Evolutionary conservation across 2,888 invertebrate species (phyloP), one percentile per base, ranked within the genome.

Genomic region (Ernsta delagoae): DNA sequence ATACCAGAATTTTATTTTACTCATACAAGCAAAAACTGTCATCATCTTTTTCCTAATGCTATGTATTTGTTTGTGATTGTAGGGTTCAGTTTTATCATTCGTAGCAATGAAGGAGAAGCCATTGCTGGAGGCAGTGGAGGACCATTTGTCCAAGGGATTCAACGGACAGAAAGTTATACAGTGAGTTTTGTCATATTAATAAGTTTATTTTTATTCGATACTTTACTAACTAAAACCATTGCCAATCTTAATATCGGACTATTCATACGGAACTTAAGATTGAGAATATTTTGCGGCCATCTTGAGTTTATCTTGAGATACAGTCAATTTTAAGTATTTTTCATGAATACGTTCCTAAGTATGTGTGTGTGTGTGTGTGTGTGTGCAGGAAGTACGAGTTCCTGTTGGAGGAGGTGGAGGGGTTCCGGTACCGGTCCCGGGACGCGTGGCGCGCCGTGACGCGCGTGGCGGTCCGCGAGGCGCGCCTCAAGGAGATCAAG

Each of bases 371-470:
- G 7, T 1, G 6, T 16, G 50, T 16, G 50, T 50, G 1, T 7
- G 11, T 16, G 2, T 53, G 11, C 78, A 97, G 97, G 85, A 97
- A 97, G 69, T 99, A 98, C 89, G 96, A 98, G 83, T 99, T 99
- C 84, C 97, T 97, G 78, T 94, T 99, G 87, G 97, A 98, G 73
- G 99, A 99, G 90, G 97, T 99, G 61, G 99, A 99, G 84, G 97
- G 99, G 0, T 99, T 99, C 87, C 94, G 97, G 73, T 99, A 99
- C 90, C 94, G 99, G 76, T 97, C 99, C 0, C 95, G 97, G 82
- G 99, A 99, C 94, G 99, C 98, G 4, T 97, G 99, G 97, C 95
- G 97, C 79, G 97, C 98, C 0, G 98, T 99, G 7, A 99, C 99
- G 0, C 95, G 97, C 79, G 96, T 98, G 71, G 98, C 99, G 0